Base-by-base conservation (phyloP, 2,113 vertebrate genomes). In the Campylomormyrus numenius region DNA sequence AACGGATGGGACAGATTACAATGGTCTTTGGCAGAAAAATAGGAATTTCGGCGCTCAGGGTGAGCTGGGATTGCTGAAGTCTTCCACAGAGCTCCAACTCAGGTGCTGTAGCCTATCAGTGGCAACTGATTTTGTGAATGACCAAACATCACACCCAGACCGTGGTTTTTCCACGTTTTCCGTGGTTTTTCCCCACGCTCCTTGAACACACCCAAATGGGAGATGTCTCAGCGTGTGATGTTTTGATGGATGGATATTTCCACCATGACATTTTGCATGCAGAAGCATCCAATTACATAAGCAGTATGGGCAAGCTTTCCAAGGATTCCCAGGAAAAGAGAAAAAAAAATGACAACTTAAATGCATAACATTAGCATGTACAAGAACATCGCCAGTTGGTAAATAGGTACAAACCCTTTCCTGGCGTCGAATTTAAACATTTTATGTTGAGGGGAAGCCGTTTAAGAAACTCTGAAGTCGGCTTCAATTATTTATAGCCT, bases 401-500 rank as follows among this genome's bases (percentile, higher is more conserved):
- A 52, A 48, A 87, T 35, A 87, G 31, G 50, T 9, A 53, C 27
- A 53, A 52, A 53, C 48, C 35, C 15, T 89, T 80, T 56, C 53
- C 27, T 53, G 13, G 6, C 6, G 5, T 50, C 48, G 21, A 39
- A 46, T 27, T 89, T 84, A 35, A 52, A 19, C 27, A 50, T n/a
- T 42, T 48, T 39, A 56, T 53, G 39, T 66, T 84, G 77, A 35
- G 56, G 58, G 49, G 48, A 42, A 49, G 80, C 56, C 83, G 42
- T 45, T 93, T 93, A 92, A 92, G 91, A 91, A 93, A 90, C 91
- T 88, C 92, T n/a, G 92, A 91, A 92, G 94, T 93, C 93, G 92
- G 91, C 91, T 95, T 94, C 92, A 94, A 95, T 94, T 94, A 95
- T 95, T 95, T 94, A 95, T 95, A 88, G 85, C 0, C 53, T 84